phyloP scores from a whole-genome alignment of 2,888 invertebrate species.

The Oscheius sp. region DNA sequence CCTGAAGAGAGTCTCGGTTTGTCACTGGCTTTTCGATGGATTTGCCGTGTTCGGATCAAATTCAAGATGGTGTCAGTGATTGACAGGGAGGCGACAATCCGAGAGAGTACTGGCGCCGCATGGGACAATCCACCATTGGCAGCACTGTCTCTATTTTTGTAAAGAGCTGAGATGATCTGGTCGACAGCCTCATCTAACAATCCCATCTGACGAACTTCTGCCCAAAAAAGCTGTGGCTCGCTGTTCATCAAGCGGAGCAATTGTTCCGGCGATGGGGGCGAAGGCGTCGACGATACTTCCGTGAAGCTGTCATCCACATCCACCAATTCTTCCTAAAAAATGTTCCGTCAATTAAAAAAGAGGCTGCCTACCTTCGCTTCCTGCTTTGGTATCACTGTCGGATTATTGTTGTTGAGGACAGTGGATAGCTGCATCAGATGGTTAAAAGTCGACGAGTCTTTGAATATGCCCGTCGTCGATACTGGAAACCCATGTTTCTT shows the following conservation, averaged over 20 bases:
- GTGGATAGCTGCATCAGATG: slow-evolving; percentile 52
- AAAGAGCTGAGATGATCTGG: slow-evolving; percentile 38
- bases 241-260: slow-evolving; percentile 17
- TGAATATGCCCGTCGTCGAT: slow-evolving; percentile 43
- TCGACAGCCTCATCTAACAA: slow-evolving; percentile 66
- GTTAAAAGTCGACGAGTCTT: slow-evolving; percentile 47
- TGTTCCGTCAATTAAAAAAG: background rate
- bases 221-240: slow-evolving; percentile 64
- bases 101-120: slow-evolving; percentile 19
- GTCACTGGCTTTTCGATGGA: slow-evolving; percentile 18
- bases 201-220: slow-evolving; percentile 59
- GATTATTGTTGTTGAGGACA: slow-evolving; percentile 51
- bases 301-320: slow-evolving; percentile 42
- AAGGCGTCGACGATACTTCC: slow-evolving; percentile 29
- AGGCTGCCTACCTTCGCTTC: background rate
- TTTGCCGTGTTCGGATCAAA: slow-evolving; percentile 19
- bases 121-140: slow-evolving; percentile 25
- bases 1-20: slow-evolving; percentile 38
- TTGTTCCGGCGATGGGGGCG: slow-evolving; percentile 35
- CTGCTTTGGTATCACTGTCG: background rate
- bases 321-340: slow-evolving; percentile 38
- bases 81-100: slow-evolving; percentile 22
- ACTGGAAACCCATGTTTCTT: background rate
- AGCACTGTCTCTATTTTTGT: slow-evolving; percentile 28
- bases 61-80: slow-evolving; percentile 27